Conservation (phyloP, 2,888 invertebrate genomes). For the Drosophila demipolita region DNA sequence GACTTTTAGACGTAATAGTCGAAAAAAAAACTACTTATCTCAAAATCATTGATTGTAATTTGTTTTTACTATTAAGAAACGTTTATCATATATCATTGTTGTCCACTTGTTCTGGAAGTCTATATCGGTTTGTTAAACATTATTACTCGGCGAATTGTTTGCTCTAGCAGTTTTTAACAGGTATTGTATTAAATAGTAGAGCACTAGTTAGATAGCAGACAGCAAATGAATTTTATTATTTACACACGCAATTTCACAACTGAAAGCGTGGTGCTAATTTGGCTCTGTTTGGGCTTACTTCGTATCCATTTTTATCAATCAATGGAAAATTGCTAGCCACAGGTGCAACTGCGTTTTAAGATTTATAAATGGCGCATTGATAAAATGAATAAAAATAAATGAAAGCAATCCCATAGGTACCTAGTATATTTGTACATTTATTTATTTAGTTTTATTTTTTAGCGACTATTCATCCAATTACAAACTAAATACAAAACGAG, state of each 20-base stretch:
- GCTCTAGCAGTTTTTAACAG: not conserved
- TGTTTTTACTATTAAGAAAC: not conserved
- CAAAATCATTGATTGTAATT: no score
- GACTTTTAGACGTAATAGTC: not conserved
- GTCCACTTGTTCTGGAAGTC: not conserved
- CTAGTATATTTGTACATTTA: slow-evolving; percentile 10
- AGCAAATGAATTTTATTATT: slow-evolving; percentile 19
- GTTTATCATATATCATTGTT: not conserved
- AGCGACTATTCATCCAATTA: slow-evolving; percentile 13
- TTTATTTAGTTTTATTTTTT: slow-evolving; percentile 48
- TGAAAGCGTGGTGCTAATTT: slow-evolving; percentile 64
- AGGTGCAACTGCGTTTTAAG: slow-evolving; percentile 77
- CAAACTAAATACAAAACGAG: not conserved
- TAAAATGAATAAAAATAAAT: not conserved
- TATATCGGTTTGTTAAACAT: not conserved
- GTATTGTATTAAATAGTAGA: slow-evolving; percentile 54
- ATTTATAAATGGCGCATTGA: slow-evolving; percentile 14
- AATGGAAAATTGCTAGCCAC: slow-evolving; percentile 6
- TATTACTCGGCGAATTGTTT: not conserved
- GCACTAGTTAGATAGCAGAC: slow-evolving; percentile 44
- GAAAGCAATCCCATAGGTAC: slow-evolving; percentile 14
- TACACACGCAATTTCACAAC: slow-evolving; percentile 44
- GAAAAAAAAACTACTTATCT: not conserved
- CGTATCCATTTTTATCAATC: slow-evolving; percentile 40
- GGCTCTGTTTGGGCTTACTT: slow-evolving; percentile 42